These are phyloP conservation scores for Laupala kohalensis DNA, from an alignment of 1,140 invertebrate genomes.

Conservation along the genomic window DNA sequence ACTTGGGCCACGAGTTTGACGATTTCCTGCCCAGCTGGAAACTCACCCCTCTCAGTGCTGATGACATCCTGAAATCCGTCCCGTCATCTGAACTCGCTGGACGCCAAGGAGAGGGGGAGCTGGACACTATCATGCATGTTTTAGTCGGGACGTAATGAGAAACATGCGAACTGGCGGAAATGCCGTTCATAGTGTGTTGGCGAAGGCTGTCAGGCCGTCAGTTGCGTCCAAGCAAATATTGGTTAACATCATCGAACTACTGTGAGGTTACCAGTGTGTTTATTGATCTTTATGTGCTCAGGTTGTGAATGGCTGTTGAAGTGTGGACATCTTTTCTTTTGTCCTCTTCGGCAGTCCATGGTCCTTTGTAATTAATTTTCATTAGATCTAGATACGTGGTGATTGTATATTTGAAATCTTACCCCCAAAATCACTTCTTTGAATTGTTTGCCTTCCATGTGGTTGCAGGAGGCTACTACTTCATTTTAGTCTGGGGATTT, in stretches of 20 bases:
- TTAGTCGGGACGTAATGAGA: slow-evolving; percentile 19
- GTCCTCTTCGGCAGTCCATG: slow-evolving; percentile 2
- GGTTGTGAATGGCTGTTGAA: slow-evolving; percentile 11
- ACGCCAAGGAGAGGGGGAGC: slow-evolving; percentile 14
- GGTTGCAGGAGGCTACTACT: not conserved
- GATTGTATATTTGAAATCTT: slow-evolving; percentile 4
- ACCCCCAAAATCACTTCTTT: not conserved
- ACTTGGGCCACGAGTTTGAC: slow-evolving; percentile 21
- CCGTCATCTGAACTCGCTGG: slow-evolving; percentile 16
- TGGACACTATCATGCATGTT: slow-evolving; percentile 20
- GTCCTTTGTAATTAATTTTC: slow-evolving; percentile 3
- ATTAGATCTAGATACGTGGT: slow-evolving; percentile 1
- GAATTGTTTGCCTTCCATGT: not conserved
- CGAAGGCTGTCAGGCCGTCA: not conserved
- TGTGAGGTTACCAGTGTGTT: slow-evolving; percentile 10
- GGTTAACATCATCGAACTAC: slow-evolving; percentile 3
- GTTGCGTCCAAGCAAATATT: slow-evolving; percentile 1
- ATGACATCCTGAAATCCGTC: slow-evolving; percentile 46
- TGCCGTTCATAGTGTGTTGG: not conserved
- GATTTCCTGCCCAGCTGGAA: slow-evolving; percentile 50
- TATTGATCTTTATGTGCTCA: slow-evolving; percentile 12
- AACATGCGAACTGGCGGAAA: not conserved
- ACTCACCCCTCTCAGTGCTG: slow-evolving; percentile 46
- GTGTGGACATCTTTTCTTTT: not conserved
- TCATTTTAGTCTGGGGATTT: not conserved